Percentiles rank a stretch among this genome's conserved stretches.
These are phyloP conservation scores for Pangasius macronema DNA, from an alignment of 2,797 vertebrate species.

Conservation along the genomic window DNA sequence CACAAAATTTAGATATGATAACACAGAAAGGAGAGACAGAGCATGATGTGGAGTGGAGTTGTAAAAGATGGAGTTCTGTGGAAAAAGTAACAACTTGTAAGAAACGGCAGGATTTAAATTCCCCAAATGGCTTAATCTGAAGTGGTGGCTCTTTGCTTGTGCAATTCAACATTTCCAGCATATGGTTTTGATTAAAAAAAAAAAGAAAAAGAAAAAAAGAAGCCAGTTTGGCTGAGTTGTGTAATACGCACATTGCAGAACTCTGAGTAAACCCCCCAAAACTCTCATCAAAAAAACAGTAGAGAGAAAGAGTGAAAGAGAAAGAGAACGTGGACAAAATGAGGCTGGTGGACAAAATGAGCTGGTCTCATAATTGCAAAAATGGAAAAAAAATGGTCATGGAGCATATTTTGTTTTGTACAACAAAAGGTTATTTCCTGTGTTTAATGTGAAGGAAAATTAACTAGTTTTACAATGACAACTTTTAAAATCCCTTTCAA, in stretches of 20 bases:
- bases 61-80: not conserved
- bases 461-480: not conserved
- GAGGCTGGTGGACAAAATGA: not conserved
- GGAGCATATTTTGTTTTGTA: not conserved
- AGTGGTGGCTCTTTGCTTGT: not conserved
- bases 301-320: not conserved
- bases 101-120: not conserved
- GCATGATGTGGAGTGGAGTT: not conserved
- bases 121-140: not conserved
- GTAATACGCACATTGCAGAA: constrained; percentile 28
- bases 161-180: constrained; percentile 27
- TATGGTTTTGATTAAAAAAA: constrained; percentile 23
- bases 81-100: not conserved
- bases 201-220: not conserved
- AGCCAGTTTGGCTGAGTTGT: constrained; percentile 27
- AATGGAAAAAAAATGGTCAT: not conserved
- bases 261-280: constrained; percentile 4
- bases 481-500: not conserved
- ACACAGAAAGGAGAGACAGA: not conserved
- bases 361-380: not conserved
- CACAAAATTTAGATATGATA: not conserved
- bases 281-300: not conserved
- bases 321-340: not conserved
- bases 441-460: not conserved
- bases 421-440: not conserved